Evolutionary conservation across 2,113 vertebrate genomes (phyloP).

Genomic region (Lamprotornis superbus): DNA sequence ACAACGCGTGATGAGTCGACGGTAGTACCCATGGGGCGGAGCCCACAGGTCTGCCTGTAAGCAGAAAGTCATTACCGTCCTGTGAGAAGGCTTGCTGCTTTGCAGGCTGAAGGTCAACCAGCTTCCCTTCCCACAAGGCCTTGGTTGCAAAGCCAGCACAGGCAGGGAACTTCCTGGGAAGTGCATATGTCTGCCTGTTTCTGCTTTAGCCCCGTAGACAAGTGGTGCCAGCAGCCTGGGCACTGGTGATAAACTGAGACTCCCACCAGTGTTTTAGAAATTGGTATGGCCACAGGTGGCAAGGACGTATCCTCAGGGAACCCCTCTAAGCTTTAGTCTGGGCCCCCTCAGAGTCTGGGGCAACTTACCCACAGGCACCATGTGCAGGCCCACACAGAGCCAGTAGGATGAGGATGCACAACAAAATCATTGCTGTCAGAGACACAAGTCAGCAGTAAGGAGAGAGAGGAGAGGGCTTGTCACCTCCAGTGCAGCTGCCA

Average conservation of each 20-base stretch:
- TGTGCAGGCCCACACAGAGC: neutral
- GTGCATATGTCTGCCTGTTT: rapidly evolving
- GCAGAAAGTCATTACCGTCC: neutral
- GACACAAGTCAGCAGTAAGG: neutral
- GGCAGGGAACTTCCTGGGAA: neutral
- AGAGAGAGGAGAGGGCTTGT: neutral
- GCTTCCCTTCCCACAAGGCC: neutral
- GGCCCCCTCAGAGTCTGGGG: no score
- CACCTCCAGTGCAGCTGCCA: neutral
- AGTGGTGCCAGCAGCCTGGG: neutral
- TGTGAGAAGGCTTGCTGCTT: neutral
- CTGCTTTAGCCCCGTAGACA: neutral
- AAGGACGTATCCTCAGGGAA: rapidly evolving
- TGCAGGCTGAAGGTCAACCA: neutral
- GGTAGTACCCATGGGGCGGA: neutral
- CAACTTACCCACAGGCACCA: neutral
- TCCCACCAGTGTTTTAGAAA: neutral
- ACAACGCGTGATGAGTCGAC: rapidly evolving
- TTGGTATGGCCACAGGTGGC: no score
- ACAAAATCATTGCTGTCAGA: neutral
- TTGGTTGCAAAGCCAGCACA: neutral
- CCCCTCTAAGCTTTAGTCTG: neutral
- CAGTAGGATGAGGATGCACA: neutral
- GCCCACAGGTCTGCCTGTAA: neutral
- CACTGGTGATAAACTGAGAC: neutral